Base-by-base conservation (phyloP, 2,888 invertebrate species). In the Agrotis exclamationis region DNA sequence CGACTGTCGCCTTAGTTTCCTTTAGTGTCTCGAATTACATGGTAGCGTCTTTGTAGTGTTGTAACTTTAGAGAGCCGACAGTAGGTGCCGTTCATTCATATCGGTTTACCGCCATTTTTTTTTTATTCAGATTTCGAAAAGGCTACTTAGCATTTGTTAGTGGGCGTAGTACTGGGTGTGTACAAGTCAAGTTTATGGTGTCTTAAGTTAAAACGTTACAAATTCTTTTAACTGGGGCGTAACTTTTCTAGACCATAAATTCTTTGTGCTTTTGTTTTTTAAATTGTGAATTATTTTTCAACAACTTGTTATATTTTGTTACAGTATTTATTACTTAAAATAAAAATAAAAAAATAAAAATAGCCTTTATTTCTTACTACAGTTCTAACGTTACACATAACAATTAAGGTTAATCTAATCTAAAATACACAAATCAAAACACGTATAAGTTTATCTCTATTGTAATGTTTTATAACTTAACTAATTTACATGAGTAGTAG, bases 1-100 rank as follows among this genome's bases (percentile, higher is more conserved):
- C 91, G 89, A 92, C 92, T 94, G 94, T 96, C 95, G 93, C 94
- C 90, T 93, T 92, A 92, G 94, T 93, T 94, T 93, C 93, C 93
- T 92, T 93, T 88, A 88, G 88, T 83, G 80, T 93, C 93, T 96
- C 95, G 81, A 89, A 92, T 96, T 96, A 93, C 96, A 94, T 91
- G 93, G 96, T 95, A 95, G 95, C 92, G 87, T 93, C 94, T 94
- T 93, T 93, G 92, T 90, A 88, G 88, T 89, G 88, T 84, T 90
- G 93, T 90, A 91, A 93, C 90, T 89, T 91, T 89, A 93, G 89
- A 88, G 82, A 89, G 80, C 89, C 85, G 84, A 84, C 83, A 82
- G 87, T 90, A 91, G 90, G 89, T 93, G 91, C 90, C 86, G 87
- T 84, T 88, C 85, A 87, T 90, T 92, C 88, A 88, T 91, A 92